phyloP scores from a whole-genome alignment of 2,113 vertebrate species.

The Panthera uncia region DNA sequence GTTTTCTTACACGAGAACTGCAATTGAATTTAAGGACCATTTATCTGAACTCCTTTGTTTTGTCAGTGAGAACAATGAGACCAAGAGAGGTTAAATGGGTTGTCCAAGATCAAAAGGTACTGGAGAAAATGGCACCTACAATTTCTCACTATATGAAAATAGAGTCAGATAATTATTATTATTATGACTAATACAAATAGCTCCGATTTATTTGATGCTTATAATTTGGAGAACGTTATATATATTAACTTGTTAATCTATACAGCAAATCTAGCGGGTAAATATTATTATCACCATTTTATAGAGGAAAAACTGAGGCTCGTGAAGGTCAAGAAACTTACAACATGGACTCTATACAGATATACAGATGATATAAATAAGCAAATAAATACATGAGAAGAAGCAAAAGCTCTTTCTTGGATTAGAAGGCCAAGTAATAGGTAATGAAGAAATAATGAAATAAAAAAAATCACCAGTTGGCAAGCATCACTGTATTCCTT shows the following conservation, averaged over 20 bases:
- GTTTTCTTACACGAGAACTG: not conserved
- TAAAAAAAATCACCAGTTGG: not conserved
- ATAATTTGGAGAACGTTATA: not conserved
- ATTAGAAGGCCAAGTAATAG: not conserved
- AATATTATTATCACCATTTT: not conserved
- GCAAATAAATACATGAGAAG: not conserved
- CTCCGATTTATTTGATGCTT: not conserved
- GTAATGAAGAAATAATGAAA: not conserved
- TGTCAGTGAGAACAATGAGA: constrained; percentile 41
- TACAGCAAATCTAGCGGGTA: not conserved
- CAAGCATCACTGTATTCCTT: not conserved
- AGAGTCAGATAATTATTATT: not conserved
- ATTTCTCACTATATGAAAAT: not conserved
- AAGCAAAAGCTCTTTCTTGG: not conserved
- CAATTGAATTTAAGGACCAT: constrained; percentile 54
- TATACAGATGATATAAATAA: not conserved
- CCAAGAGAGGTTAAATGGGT: not conserved
- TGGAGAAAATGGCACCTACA: not conserved
- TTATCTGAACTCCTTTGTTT: constrained; percentile 1
- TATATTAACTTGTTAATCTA: not conserved
- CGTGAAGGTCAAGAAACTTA: not conserved
- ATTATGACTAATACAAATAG: not conserved
- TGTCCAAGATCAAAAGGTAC: not conserved
- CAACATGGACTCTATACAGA: not conserved
- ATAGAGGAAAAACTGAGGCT: not conserved